These are phyloP conservation scores for Zapornia atra DNA, from an alignment of 2,113 vertebrate genomes.

Conservation along the genomic window DNA sequence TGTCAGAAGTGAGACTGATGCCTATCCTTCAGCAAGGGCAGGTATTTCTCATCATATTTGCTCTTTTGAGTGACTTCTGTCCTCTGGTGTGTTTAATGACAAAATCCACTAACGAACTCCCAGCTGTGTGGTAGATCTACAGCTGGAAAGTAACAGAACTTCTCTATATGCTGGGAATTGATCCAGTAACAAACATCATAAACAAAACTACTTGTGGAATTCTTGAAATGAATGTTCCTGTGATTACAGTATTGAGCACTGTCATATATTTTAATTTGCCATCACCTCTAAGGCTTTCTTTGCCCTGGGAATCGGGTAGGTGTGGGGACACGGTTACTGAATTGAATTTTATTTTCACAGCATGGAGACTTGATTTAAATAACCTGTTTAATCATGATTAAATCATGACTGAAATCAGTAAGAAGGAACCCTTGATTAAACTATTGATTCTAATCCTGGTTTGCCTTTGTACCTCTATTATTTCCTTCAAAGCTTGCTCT, in stretches of 20 bases:
- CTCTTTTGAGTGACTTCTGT: conserved; percentile 22
- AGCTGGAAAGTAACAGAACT: not conserved
- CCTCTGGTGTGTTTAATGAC: conserved; percentile 22
- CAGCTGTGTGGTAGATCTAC: not conserved
- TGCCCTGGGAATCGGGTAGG: not conserved
- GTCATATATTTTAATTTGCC: not conserved
- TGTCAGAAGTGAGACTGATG: not conserved
- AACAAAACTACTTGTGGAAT: not conserved
- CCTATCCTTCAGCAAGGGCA: conserved; percentile 3
- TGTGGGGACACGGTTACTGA: not conserved
- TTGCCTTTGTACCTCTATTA: not conserved
- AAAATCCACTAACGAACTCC: conserved; percentile 2
- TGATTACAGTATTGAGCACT: not conserved
- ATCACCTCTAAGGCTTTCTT: not conserved
- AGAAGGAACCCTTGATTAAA: conserved; percentile 6
- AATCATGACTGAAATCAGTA: conserved; percentile 28
- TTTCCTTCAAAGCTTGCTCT: not conserved
- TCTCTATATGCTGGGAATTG: not conserved
- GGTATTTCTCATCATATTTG: conserved; percentile 24
- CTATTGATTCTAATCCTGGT: conserved; percentile 23
- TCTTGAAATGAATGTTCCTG: not conserved
- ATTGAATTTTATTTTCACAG: conserved; percentile 11
- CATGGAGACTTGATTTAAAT: not conserved
- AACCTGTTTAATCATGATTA: conserved; percentile 1
- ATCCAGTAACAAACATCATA: not conserved